Base-by-base conservation (phyloP, 23 tunicate species). In the Trididemnum miniatum region DNA sequence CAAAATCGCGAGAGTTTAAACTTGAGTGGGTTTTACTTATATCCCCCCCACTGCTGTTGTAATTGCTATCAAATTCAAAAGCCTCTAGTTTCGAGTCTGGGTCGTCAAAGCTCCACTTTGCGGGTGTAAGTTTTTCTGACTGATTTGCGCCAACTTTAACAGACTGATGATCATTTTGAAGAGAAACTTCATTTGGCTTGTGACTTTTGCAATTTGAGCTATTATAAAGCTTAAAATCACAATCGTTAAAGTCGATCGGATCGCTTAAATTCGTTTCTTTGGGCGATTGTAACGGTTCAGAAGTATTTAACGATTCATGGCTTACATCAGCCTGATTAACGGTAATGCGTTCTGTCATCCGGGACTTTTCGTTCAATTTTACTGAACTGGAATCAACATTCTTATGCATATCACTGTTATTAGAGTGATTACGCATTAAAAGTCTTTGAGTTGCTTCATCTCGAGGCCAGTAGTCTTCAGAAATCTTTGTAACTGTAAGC, bases 401-500 rank as follows among this genome's bases (percentile, higher is more conserved):
- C 2, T 69, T 39, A 22, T 2, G 25, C 59, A 22, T 73, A 2
- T 37, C 30, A 39, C 15, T 26, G 5, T 12, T 38, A 7, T 26
- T 40, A 30, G 79, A 15, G 38, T 5, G 7, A 40, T 73, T 72
- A 36, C 77, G 80, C 49, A 35, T 77, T 22, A 93, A 71, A 23
- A 93, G 67, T 31, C 83, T 87, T 31, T 84, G 84, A 23, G 98
- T 93, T 34, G 36, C 93, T 57, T 84, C 87, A 84, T 93, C 98
- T 32, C 89, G 81, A 31, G 98, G 98, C 98, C 98, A 93, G 72
- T 65, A 93, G 59, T 93, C 88, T 67, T 93, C 89, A 51, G 89
- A 67, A 4, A 93, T 80, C 49, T 88, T 93, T 12, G 65, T 81
- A 3, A 86, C 98, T 60, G 84, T 84, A 5, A 88, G 81, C 84